Base-by-base conservation (phyloP, 2,797 vertebrate genomes). In the Carapus acus region DNA sequence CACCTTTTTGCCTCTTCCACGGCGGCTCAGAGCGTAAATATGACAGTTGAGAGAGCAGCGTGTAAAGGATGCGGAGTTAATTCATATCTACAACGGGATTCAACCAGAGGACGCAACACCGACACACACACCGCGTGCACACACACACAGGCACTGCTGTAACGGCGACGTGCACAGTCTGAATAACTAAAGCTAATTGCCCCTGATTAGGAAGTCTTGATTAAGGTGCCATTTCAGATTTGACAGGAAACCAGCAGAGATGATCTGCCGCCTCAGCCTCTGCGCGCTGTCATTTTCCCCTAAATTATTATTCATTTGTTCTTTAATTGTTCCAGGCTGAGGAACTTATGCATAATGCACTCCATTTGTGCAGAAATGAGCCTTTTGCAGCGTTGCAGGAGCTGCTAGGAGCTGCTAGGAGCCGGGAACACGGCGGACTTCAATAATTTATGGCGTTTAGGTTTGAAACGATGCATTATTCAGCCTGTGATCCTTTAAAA, bases 201-300 rank as follows among this genome's bases (percentile, higher is more conserved):
- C 69, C 61, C 64, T 83, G 80, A 89, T 84, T 72, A 84, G 71
- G 58, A 67, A 67, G 73, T 57, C 68, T 71, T 84, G 82, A 85
- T 87, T 79, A 78, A 85, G 76, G 79, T 83, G 73, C 77, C 65
- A 73, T 56, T 72, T 81, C 64, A 81, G 74, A 86, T 85, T 85
- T 81, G 68, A 65, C 63, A 67, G 72, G 76, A 71, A 78, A 71
- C 65, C 77, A 64, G 51, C 62, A 65, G 70, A 55, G 73, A 80
- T 76, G 74, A 83, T 73, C 62, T 9, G 43, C 59, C 62, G 63
- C 62, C 41, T 52, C 42, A 21, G 19, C 66, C 67, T 65, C 56
- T 58, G 64, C 62, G 41, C 46, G 68, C 75, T 70, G 27, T 78
- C 77, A 80, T 74, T 58, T 61, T 83, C 78, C 68, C 51, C 76